Percentiles rank a stretch among this genome's conserved stretches.
These are phyloP conservation scores for Actias luna DNA, from an alignment of 2,888 invertebrate species.

Conservation along the genomic window DNA sequence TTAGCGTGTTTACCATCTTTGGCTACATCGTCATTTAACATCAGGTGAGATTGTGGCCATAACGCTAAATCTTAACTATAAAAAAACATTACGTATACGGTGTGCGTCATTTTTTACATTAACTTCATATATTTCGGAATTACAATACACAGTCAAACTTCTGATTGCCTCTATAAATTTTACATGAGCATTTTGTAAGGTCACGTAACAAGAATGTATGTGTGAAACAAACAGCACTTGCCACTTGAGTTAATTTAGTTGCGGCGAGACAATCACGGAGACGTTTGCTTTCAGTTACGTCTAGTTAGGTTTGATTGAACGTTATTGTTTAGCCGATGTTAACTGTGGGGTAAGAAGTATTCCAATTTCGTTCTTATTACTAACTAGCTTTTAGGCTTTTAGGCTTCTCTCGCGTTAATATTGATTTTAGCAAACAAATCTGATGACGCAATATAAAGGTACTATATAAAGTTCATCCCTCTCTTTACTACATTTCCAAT, in stretches of 20 bases:
- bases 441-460: too few relatives aligned
- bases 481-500: too few relatives aligned
- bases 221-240: conserved; percentile 31
- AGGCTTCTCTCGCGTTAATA: too few relatives aligned
- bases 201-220: conserved; percentile 28
- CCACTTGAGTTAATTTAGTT: conserved; percentile 39
- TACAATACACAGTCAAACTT: neutral
- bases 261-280: conserved; percentile 22
- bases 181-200: conserved; percentile 29
- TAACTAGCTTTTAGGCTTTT: neutral
- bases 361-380: neutral
- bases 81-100: too few relatives aligned
- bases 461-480: too few relatives aligned
- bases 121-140: neutral
- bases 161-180: neutral
- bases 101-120: neutral
- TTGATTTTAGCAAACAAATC: too few relatives aligned
- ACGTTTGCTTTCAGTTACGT: conserved; percentile 16
- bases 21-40: too few relatives aligned
- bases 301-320: conserved; percentile 14
- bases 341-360: neutral
- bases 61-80: too few relatives aligned
- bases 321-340: conserved; percentile 14
- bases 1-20: too few relatives aligned
- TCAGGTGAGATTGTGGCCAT: too few relatives aligned